A percentile compares a stretch with the other conserved stretches of the same genome.
Evolutionary conservation across 2,888 invertebrate genomes (phyloP).

Genomic region (Lepidonotus clava): DNA sequence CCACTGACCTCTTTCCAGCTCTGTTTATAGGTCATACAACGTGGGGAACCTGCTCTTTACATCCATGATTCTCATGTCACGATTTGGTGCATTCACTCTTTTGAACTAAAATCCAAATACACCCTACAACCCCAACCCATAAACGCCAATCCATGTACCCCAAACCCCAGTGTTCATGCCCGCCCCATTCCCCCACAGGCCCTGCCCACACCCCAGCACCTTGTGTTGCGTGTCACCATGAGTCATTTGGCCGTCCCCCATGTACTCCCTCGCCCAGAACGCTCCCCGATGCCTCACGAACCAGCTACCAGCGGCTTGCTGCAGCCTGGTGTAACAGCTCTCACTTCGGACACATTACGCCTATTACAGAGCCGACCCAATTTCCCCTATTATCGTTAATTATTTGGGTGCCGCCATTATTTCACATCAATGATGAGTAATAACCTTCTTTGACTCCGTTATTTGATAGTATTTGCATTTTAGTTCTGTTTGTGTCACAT

Average conservation of each 20-base stretch:
- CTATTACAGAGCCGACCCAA: conserved; percentile 9
- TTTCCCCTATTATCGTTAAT: conserved; percentile 11
- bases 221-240: background rate
- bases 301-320: background rate
- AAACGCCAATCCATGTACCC: background rate
- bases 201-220: background rate
- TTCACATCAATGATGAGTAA: background rate
- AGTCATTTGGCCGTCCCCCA: background rate
- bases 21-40: too few species aligned
- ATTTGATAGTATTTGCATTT: background rate
- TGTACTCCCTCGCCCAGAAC: too few species aligned
- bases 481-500: background rate
- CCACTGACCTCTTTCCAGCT: too few species aligned
- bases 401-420: background rate
- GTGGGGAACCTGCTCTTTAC: too few species aligned
- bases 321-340: too few species aligned
- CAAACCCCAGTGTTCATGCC: background rate
- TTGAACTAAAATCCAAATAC: background rate
- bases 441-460: conserved; percentile 1
- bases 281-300: background rate
- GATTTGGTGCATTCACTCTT: too few species aligned
- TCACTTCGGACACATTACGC: background rate
- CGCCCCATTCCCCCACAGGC: background rate
- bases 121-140: background rate
- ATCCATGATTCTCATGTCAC: too few species aligned